Percentiles rank a stretch among this genome's conserved stretches.
Conservation (phyloP, 2,888 invertebrate genomes). For the Synergus gifuensis region DNA sequence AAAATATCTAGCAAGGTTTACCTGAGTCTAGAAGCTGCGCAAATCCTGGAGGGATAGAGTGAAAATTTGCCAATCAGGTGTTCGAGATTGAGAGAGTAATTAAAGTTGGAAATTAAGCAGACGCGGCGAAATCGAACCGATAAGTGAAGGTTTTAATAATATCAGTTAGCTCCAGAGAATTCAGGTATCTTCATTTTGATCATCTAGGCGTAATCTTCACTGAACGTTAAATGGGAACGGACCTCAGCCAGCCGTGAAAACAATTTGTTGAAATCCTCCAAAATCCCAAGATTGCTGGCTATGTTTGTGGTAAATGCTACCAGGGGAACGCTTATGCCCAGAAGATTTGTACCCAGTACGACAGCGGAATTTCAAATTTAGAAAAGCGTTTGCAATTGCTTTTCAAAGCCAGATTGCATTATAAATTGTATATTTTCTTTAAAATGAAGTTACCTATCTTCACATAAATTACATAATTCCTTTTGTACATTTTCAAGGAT, state of each 20-base stretch:
- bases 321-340: constrained; percentile 11
- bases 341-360: constrained; percentile 26
- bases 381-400: background rate
- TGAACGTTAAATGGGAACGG: constrained; percentile 19
- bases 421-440: background rate
- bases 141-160: background rate
- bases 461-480: background rate
- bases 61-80: background rate
- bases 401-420: background rate
- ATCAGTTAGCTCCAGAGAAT: constrained; percentile 5
- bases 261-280: constrained; percentile 37
- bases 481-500: background rate
- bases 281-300: constrained; percentile 21
- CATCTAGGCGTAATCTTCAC: constrained; percentile 11
- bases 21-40: background rate
- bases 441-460: background rate
- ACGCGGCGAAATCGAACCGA: background rate
- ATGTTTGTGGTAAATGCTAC: constrained; percentile 24
- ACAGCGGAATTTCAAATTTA: constrained; percentile 21
- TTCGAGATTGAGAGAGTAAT: background rate
- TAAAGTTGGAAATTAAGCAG: constrained; percentile 12
- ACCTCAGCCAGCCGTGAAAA: constrained; percentile 3
- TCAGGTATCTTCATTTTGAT: constrained; percentile 15
- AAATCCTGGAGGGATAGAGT: background rate
- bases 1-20: background rate